Base-by-base conservation (phyloP, 2,888 invertebrate species). In the Electrophaes corylata region DNA sequence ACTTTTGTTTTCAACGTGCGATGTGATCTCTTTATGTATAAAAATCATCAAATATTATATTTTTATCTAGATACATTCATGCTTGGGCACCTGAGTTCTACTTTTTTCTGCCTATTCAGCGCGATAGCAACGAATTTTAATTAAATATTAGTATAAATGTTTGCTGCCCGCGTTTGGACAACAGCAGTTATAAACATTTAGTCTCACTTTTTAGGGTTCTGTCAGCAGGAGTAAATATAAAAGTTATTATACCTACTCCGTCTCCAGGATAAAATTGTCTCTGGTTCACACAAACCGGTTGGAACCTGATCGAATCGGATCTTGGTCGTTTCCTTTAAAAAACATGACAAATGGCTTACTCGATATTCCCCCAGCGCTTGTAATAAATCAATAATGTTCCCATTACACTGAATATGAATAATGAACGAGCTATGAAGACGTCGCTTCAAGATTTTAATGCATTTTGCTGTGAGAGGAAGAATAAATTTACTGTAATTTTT, bases 341-440 rank as follows among this genome's bases (percentile, higher is more conserved):
- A 73, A 73, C 68, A 75, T 78, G 75, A 78, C 78, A 75, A 78
- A 78, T 76, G 72, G 69, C 72, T 74, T 71, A 76, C 69, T 75
- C 75, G 71, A 74, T 76, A 79, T 79, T 77, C 77, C 60, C 62
- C 57, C 69, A 60, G 71, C 41, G 57, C 44, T 65, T 68, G 70
- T 72, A 72, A 76, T 79, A 79, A 79, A 80, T 80, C 80, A 75
- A 75, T 77, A 75, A 75, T 68, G 69, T 60, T 68, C 67, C 75
- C 72, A 78, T 79, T 79, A 78, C 69, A 63, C 68, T 65, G 67
- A 72, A 70, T 68, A 70, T 69, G 72, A 69, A 73, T 72, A 72
- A 66, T 69, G 71, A 76, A 73, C 67, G 69, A 66, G 67, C 67
- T 63, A 66, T 70, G 66, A 69, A 71, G 67, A 68, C 66, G 66